Evolutionary conservation across 2,797 vertebrate species (phyloP), one percentile per base, ranked within the genome.

Genomic region (Mustela erminea): DNA sequence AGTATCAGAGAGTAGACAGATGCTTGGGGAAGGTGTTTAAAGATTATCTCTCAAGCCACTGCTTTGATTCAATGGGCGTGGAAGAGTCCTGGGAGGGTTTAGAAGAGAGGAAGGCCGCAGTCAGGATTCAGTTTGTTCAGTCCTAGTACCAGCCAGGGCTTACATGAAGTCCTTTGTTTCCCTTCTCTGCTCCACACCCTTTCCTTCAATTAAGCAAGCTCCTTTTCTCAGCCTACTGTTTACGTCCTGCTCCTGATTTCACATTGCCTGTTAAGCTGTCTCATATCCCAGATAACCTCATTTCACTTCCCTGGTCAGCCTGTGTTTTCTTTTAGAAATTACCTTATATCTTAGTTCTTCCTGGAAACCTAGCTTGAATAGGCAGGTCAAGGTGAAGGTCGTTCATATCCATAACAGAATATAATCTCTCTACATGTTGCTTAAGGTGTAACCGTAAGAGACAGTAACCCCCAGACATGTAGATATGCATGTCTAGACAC

Each of bases 301-400:
- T 68, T 94, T 87, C 78, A 29, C 58, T 56, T 88, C 64, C 41
- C n/a, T 75, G 3, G 10, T 56, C 41, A 49, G 82, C 84, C 46
- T 70, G 0, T 82, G 35, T 87, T 92, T 97, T 97, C 88, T 89
- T 77, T 95, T 49, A 43, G 15, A 89, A 95, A 58, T n/a, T 66
- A 23, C 84, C 17, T 23, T 60, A 35, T 38, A n/a, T 84, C 38
- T 95, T 29, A 54, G 25, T 87, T 91, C 78, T 93, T 95, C 87
- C 81, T 83, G 54, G 92, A 95, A 95, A 38, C 35, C 58, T 43
- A 46, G 38, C 77, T 78, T 82, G 62, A 92, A 92, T 81, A 78
- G 21, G 32, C 85, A 18, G 49, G 46, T 92, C 87, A 82, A 87
- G 74, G 38, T 68, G 54, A 97, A 77, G 64, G 58, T 77, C 93